Evolutionary conservation across 1,140 invertebrate species (phyloP).

Genomic region (Saccostrea cuccullata): DNA sequence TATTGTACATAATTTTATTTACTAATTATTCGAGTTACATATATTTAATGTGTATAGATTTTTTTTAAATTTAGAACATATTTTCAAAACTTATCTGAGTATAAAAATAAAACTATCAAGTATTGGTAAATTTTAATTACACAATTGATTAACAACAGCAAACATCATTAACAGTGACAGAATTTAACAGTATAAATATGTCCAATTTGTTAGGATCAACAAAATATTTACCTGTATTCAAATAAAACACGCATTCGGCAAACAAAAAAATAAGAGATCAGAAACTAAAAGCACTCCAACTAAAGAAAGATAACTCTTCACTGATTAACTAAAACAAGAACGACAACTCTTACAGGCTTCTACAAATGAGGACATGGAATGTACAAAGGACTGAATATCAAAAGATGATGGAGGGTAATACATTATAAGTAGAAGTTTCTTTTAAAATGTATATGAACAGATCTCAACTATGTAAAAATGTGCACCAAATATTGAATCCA

Average conservation of each 20-base stretch:
- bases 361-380: not conserved
- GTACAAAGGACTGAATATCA: not conserved
- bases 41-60: no score
- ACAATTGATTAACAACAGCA: slow-evolving; percentile 28
- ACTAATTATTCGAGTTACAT: no score
- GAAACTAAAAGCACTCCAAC: not conserved
- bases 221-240: slow-evolving; percentile 1
- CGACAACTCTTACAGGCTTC: not conserved
- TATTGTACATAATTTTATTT: no score
- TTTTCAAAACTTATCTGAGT: no score
- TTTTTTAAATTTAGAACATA: no score
- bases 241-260: not conserved
- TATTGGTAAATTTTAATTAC: not conserved
- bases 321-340: not conserved
- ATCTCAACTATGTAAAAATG: not conserved
- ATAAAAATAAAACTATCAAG: no score
- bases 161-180: slow-evolving; percentile 16
- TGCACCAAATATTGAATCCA: not conserved
- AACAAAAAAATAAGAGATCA: not conserved
- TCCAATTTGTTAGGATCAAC: not conserved
- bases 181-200: slow-evolving; percentile 6
- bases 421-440: not conserved
- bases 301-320: not conserved
- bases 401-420: not conserved
- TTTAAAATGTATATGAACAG: not conserved